phyloP scores from a whole-genome alignment of 2,113 vertebrate species.

The Ochotona curzoniae region DNA sequence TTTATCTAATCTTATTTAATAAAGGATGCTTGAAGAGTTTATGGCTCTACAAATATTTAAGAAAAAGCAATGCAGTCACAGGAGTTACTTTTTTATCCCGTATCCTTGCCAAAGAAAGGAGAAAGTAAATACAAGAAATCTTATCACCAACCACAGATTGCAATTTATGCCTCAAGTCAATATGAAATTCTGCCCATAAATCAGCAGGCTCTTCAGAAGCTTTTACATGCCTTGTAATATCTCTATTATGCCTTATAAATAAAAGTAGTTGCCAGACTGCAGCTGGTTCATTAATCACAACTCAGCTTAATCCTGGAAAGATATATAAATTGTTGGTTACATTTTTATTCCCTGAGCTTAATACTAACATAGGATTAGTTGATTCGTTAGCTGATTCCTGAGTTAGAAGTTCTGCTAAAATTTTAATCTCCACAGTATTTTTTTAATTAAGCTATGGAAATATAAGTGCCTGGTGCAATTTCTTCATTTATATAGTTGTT shows the following conservation, averaged over 20 bases:
- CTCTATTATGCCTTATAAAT: background rate
- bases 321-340: background rate
- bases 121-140: slow-evolving; percentile 51
- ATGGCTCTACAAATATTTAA: slow-evolving; percentile 52
- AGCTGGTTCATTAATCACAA: slow-evolving; percentile 24
- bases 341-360: slow-evolving; percentile 8
- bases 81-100: slow-evolving; percentile 28
- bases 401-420: background rate
- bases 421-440: background rate
- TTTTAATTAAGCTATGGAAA: background rate
- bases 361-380: background rate
- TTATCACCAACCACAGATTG: slow-evolving; percentile 50
- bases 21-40: slow-evolving; percentile 43
- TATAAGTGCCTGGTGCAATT: background rate
- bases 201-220: background rate
- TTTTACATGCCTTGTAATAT: background rate
- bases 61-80: slow-evolving; percentile 20
- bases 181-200: slow-evolving; percentile 20
- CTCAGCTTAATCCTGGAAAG: background rate
- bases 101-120: slow-evolving; percentile 32
- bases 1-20: background rate
- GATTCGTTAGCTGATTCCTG: slow-evolving; percentile 1
- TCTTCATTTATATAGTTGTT: background rate
- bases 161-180: slow-evolving; percentile 12
- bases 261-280: background rate